These are phyloP conservation scores for Cactoblastis cactorum DNA, from an alignment of 2,888 invertebrate genomes.

Conservation along the genomic window DNA sequence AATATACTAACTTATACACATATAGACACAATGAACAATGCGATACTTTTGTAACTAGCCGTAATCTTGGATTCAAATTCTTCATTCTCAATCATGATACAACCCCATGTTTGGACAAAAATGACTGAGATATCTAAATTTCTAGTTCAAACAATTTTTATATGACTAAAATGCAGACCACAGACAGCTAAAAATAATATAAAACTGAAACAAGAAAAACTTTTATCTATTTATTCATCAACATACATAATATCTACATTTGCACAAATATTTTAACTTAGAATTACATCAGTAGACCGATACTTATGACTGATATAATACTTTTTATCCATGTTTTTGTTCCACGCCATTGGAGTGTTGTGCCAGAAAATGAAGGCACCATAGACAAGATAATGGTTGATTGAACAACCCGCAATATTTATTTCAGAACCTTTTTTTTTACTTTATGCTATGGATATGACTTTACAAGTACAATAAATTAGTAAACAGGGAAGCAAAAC, in stretches of 20 bases:
- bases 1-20: too few species aligned
- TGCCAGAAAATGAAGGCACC: conserved; percentile 30
- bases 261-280: conserved; percentile 71
- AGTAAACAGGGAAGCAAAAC: conserved; percentile 59
- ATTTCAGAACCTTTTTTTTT: conserved; percentile 55
- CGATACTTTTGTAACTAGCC: too few species aligned
- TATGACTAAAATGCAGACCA: too few species aligned
- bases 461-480: conserved; percentile 67
- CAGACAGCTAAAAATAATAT: too few species aligned
- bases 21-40: too few species aligned
- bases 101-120: too few species aligned
- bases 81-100: too few species aligned
- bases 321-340: conserved; percentile 51
- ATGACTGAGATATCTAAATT: too few species aligned
- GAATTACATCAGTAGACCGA: conserved; percentile 61
- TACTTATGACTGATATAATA: conserved; percentile 64
- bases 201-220: conserved; percentile 39
- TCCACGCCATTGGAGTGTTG: conserved; percentile 38
- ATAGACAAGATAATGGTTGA: conserved; percentile 12
- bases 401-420: conserved; percentile 48
- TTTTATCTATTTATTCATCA: conserved; percentile 79
- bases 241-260: conserved; percentile 79
- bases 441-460: conserved; percentile 55
- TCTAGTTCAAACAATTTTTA: too few species aligned
- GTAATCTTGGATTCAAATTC: too few species aligned